Evolutionary conservation across 2,888 invertebrate species (phyloP).

Genomic region (Meandrusa payeni): DNA sequence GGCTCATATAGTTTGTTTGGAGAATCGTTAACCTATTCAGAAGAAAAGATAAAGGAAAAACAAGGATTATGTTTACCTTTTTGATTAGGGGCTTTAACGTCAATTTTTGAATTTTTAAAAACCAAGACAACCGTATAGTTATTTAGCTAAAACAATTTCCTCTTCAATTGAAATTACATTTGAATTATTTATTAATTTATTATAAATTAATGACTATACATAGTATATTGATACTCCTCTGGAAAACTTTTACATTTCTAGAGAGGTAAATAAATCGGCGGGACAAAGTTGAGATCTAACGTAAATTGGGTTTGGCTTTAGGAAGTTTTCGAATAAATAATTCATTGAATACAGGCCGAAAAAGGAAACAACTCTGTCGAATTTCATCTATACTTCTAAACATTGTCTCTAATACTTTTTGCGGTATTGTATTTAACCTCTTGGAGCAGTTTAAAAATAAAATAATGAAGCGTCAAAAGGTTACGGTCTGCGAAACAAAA

Average conservation of each 20-base stretch:
- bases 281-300: background rate
- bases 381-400: no score
- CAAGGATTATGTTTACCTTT: constrained; percentile 1
- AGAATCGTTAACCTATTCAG: background rate
- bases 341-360: no score
- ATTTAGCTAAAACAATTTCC: background rate
- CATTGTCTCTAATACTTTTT: no score
- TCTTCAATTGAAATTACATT: background rate
- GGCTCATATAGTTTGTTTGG: background rate
- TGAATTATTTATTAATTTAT: background rate
- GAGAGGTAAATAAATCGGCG: background rate
- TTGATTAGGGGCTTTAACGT: background rate
- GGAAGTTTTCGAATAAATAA: background rate
- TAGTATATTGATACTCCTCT: background rate
- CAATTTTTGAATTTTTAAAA: background rate
- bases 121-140: background rate
- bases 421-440: no score
- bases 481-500: no score
- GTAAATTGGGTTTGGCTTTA: constrained; percentile 1
- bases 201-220: background rate
- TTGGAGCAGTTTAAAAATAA: no score
- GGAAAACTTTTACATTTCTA: background rate
- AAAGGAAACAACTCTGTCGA: no score
- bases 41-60: background rate
- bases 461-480: no score